Percentiles rank a stretch among this genome's conserved stretches.
Conservation (phyloP, 1,140 invertebrate genomes). For the Atopsyche davidsoni region DNA sequence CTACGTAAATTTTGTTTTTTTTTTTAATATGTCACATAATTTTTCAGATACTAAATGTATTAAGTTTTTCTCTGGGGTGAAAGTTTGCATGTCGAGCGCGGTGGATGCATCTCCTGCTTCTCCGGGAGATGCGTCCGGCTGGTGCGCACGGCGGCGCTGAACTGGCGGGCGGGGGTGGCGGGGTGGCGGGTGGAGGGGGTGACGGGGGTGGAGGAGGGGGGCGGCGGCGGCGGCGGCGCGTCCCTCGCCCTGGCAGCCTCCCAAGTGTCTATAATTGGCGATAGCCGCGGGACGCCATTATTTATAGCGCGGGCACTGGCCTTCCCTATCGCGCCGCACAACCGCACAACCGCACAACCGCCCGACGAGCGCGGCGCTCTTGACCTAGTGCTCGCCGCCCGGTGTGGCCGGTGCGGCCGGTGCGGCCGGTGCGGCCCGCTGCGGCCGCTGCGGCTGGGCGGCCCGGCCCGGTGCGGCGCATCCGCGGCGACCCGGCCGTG, state of each 20-base stretch:
- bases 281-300: constrained; percentile 42
- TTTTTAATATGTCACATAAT: too few relatives aligned
- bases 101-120: too few relatives aligned
- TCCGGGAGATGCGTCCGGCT: not conserved
- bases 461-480: not conserved
- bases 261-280: constrained; percentile 47
- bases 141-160: too few relatives aligned
- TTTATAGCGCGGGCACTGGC: constrained; percentile 46
- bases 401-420: not conserved
- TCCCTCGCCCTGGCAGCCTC: constrained; percentile 34
- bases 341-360: too few relatives aligned
- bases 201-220: constrained; percentile 2
- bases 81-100: too few relatives aligned
- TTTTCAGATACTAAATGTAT: too few relatives aligned
- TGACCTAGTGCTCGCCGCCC: constrained; percentile 37
- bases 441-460: not conserved
- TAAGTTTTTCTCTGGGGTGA: too few relatives aligned
- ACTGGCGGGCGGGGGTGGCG: too few relatives aligned
- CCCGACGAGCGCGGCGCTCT: constrained; percentile 36
- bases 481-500: not conserved
- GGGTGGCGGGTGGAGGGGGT: constrained; percentile 29
- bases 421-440: not conserved
- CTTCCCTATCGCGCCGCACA: constrained; percentile 33
- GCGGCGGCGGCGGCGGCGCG: constrained; percentile 5
- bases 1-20: too few relatives aligned